A percentile compares a stretch with the other conserved stretches of the same genome.
Conservation (phyloP, 2,797 vertebrate genomes). For the Propithecus perrieri region DNA sequence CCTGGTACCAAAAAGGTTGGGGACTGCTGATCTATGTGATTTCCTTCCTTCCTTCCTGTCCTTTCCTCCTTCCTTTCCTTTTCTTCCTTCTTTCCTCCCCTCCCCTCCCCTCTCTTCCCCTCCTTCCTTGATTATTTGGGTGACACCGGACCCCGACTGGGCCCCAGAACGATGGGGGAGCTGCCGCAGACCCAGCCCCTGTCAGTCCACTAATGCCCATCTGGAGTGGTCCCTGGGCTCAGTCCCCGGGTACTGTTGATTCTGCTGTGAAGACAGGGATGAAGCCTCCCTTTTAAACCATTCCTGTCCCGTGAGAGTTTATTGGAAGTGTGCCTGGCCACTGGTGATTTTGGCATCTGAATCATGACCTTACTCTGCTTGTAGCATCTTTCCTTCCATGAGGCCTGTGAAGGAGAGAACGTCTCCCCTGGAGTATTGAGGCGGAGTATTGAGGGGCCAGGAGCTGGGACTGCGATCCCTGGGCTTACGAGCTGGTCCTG, state of each 20-base stretch:
- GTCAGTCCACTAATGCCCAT: accelerated
- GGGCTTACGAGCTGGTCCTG: neutral
- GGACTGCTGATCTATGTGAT: neutral
- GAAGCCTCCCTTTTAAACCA: no score
- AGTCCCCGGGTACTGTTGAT: neutral
- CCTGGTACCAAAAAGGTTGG: no score
- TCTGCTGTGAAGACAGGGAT: neutral
- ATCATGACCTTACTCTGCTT: neutral
- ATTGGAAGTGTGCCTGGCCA: neutral
- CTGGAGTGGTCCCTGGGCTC: neutral
- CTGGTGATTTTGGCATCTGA: neutral
- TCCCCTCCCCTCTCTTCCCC: neutral
- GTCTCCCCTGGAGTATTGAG: accelerated
- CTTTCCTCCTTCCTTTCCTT: neutral
- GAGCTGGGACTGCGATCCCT: neutral
- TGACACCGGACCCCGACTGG: accelerated
- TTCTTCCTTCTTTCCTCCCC: accelerated
- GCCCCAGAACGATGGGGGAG: accelerated
- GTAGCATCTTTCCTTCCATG: neutral
- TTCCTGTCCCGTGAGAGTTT: neutral
- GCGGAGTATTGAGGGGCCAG: no score
- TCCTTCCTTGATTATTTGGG: accelerated
- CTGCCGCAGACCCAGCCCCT: no score
- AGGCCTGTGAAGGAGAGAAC: neutral
- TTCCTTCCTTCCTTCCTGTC: neutral